phyloP scores from a whole-genome alignment of 2,797 vertebrate species.

The Lacerta bilineata region DNA sequence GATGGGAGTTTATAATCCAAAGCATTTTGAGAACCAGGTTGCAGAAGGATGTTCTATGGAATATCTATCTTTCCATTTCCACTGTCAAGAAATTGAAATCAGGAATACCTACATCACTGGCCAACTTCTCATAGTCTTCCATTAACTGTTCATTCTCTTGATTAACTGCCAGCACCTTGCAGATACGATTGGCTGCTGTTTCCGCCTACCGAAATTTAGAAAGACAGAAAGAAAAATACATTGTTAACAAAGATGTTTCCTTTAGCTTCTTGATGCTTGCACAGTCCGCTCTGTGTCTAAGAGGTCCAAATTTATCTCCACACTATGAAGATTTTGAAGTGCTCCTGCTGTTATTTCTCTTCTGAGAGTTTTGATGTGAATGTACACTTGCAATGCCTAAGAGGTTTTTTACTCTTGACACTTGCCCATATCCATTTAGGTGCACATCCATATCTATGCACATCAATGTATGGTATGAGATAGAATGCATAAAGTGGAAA shows the following conservation, averaged over 20 bases:
- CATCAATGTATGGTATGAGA: background rate
- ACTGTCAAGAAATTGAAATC: conserved; percentile 55
- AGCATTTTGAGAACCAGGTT: too few relatives aligned
- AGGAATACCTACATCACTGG: conserved; percentile 92
- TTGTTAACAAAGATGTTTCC: conserved; percentile 34
- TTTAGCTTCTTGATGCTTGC: conserved; percentile 45
- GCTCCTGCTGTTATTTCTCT: background rate
- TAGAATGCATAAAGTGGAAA: background rate
- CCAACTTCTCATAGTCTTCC: conserved; percentile 98
- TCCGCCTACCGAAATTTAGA: conserved; percentile 86
- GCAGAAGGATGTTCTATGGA: background rate
- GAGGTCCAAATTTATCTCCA: conserved; percentile 34
- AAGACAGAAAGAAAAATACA: conserved; percentile 52
- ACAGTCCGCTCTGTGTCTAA: conserved; percentile 22
- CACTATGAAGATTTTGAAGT: conserved; percentile 12
- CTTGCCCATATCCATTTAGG: background rate
- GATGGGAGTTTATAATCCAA: too few relatives aligned
- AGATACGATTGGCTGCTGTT: conserved; percentile 98
- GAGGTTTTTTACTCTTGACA: background rate
- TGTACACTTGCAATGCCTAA: background rate
- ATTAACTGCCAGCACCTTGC: conserved; percentile 98
- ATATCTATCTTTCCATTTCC: conserved; percentile 25
- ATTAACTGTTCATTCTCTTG: conserved; percentile 99
- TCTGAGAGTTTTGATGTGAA: background rate
- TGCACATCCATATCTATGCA: background rate